Evolutionary conservation across 2,888 invertebrate genomes (phyloP).

Genomic region (Idaea biselata): DNA sequence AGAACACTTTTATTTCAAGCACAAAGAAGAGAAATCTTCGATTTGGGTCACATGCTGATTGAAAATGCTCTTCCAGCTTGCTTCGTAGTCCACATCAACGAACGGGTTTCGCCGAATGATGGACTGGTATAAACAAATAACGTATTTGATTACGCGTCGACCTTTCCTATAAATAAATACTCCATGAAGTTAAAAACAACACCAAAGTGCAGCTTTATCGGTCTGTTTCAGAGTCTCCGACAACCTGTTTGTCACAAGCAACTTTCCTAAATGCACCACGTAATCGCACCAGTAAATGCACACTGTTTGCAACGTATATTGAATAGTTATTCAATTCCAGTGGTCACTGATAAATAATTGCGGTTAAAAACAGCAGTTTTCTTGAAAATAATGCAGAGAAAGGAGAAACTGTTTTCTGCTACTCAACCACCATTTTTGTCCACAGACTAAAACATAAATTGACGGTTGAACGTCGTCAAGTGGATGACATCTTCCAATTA

Average conservation of each 20-base stretch:
- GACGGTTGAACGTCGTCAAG: conserved; percentile 19
- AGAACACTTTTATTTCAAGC: conserved; percentile 31
- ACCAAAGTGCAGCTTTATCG: conserved; percentile 71
- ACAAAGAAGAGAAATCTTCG: conserved; percentile 76
- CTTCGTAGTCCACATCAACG: conserved; percentile 31
- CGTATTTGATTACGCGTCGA: conserved; percentile 14
- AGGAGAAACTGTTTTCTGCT: conserved; percentile 48
- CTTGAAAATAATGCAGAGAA: conserved; percentile 58
- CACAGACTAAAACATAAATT: conserved; percentile 15
- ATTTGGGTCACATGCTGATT: conserved; percentile 80
- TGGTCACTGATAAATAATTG: conserved; percentile 36
- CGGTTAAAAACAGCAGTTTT: conserved; percentile 44
- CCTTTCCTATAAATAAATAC: conserved; percentile 15
- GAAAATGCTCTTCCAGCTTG: conserved; percentile 58
- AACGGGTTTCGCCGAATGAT: conserved; percentile 26
- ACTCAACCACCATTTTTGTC: conserved; percentile 77
- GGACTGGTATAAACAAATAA: conserved; percentile 4
- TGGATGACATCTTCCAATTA: background rate
- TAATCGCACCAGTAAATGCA: conserved; percentile 53
- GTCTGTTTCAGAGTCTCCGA: conserved; percentile 54
- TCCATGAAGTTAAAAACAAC: conserved; percentile 53
- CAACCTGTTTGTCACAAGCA: conserved; percentile 78
- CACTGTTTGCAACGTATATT: conserved; percentile 39
- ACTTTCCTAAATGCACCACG: conserved; percentile 62
- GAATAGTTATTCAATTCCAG: conserved; percentile 44